Evolutionary conservation across 2,888 invertebrate genomes (phyloP).

Genomic region (Caenorhabditis afra): DNA sequence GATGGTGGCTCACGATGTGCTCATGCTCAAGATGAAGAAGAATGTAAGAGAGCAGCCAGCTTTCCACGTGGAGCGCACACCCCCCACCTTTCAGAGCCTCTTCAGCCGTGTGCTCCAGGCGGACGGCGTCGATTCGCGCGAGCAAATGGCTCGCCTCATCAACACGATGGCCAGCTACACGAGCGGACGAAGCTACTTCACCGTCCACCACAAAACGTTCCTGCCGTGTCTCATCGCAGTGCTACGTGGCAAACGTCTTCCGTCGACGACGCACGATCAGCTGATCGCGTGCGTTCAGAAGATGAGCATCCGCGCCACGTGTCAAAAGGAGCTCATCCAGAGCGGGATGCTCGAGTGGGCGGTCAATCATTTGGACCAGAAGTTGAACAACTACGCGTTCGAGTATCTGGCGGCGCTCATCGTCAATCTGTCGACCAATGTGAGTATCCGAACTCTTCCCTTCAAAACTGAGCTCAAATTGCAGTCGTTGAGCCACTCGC

Average conservation of each 20-base stretch:
- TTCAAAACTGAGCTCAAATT: conserved; percentile 7
- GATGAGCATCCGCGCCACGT: conserved; percentile 59
- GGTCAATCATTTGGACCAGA: conserved; percentile 62
- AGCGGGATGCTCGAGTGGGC: conserved; percentile 67
- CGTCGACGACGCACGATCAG: conserved; percentile 66
- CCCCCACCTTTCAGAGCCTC: conserved; percentile 61
- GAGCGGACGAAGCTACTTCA: conserved; percentile 60
- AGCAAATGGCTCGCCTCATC: conserved; percentile 67
- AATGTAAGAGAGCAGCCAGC: too few species aligned
- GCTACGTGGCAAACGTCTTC: conserved; percentile 61
- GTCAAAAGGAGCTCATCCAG: neutral
- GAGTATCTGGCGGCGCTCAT: conserved; percentile 65
- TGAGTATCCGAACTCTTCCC: conserved; percentile 9
- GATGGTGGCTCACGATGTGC: conserved; percentile 62
- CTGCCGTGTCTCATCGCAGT: conserved; percentile 62
- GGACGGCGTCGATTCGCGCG: conserved; percentile 66
- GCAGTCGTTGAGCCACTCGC: conserved; percentile 56
- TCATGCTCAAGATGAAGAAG: conserved; percentile 66
- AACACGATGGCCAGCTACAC: conserved; percentile 67
- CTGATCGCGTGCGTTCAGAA: conserved; percentile 65
- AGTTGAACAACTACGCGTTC: conserved; percentile 64
- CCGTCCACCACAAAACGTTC: conserved; percentile 62
- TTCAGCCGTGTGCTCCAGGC: conserved; percentile 64
- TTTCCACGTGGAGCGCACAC: too few species aligned
- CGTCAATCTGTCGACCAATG: conserved; percentile 64